phyloP scores from a whole-genome alignment of 2,797 vertebrate genomes.

The Sebastes steindachneri region DNA sequence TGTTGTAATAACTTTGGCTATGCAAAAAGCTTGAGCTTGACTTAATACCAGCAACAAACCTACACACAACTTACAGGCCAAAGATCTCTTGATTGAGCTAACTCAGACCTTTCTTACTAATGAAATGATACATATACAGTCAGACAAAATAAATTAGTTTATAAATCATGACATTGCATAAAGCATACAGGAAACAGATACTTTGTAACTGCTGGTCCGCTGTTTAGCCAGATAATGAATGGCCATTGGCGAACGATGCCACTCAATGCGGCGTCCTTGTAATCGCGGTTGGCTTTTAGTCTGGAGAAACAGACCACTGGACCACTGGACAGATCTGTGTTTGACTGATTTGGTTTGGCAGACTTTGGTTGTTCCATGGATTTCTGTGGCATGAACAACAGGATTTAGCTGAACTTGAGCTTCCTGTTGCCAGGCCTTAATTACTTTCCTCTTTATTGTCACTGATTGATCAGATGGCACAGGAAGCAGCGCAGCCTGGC shows the following conservation, averaged over 20 bases:
- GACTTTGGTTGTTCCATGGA: neutral
- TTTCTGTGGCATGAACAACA: conserved; percentile 13
- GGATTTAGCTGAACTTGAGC: conserved; percentile 37
- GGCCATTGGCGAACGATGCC: neutral
- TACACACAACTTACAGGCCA: neutral
- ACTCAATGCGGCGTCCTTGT: neutral
- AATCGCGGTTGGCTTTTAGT: neutral
- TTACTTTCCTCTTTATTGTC: conserved; percentile 46
- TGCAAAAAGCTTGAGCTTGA: neutral
- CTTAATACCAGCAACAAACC: neutral
- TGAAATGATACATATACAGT: neutral
- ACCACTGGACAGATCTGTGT: neutral
- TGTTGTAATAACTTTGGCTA: neutral
- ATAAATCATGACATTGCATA: neutral
- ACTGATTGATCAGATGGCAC: conserved; percentile 46
- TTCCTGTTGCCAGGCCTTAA: conserved; percentile 20
- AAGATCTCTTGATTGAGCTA: neutral
- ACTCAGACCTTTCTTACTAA: neutral
- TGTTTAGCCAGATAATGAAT: neutral
- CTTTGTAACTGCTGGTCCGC: neutral
- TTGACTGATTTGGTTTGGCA: conserved; percentile 25
- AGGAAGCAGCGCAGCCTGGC: neutral
- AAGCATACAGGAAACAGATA: neutral
- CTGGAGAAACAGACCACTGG: neutral
- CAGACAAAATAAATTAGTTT: neutral